Evolutionary conservation across 2,797 vertebrate genomes (phyloP).

Genomic region (Avahi laniger): DNA sequence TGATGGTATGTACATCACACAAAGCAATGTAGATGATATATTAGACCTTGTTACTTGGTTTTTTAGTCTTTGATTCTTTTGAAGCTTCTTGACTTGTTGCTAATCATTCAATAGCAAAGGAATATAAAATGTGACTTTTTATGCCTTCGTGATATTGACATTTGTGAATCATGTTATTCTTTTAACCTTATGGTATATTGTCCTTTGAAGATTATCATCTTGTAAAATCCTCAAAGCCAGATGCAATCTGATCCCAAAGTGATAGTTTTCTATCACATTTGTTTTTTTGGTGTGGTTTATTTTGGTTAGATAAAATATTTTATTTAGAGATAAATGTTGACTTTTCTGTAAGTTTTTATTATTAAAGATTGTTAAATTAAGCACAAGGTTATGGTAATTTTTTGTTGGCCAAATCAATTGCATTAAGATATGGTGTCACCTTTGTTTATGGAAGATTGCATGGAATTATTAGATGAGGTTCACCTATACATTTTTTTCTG

Average conservation of each 20-base stretch:
- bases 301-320: slow-evolving; percentile 36
- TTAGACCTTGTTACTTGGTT: not conserved
- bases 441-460: not conserved
- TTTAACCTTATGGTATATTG: not conserved
- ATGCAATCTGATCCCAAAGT: slow-evolving; percentile 33
- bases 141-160: not conserved
- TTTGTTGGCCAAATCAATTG: slow-evolving; percentile 16
- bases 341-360: not conserved
- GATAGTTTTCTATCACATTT: slow-evolving; percentile 23
- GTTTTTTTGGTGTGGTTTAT: slow-evolving; percentile 1
- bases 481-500: not conserved
- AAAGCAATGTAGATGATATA: not conserved
- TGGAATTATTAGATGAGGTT: not conserved
- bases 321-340: slow-evolving; percentile 45
- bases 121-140: slow-evolving; percentile 5
- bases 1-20: slow-evolving; percentile 89
- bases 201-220: not conserved
- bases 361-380: slow-evolving; percentile 27
- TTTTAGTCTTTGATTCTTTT: slow-evolving; percentile 38
- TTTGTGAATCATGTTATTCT: not conserved
- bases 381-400: not conserved
- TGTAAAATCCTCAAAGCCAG: slow-evolving; percentile 32
- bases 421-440: not conserved
- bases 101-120: slow-evolving; percentile 11
- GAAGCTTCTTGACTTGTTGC: slow-evolving; percentile 11